Percentiles rank a stretch among this genome's conserved stretches.
These are phyloP conservation scores for Lingula anatina DNA, from an alignment of 2,888 invertebrate species.

Conservation along the genomic window DNA sequence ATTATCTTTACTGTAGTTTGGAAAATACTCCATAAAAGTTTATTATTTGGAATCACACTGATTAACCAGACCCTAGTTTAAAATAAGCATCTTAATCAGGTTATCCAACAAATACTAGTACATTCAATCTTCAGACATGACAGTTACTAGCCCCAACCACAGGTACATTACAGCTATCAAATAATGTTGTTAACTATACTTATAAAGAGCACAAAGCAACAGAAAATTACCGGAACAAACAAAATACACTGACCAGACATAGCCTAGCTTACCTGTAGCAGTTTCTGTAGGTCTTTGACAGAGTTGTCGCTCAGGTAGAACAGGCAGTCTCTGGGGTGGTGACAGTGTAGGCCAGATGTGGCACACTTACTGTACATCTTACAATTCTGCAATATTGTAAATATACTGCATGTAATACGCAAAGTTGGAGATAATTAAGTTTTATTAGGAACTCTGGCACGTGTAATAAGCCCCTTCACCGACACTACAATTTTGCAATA, in stretches of 20 bases:
- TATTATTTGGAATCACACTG: not conserved
- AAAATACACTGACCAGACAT: too few relatives aligned
- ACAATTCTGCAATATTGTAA: conserved; percentile 16
- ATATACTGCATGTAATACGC: not conserved
- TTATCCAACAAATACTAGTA: not conserved
- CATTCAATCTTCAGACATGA: too few relatives aligned
- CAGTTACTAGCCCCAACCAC: too few relatives aligned
- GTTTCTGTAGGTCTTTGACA: conserved; percentile 73
- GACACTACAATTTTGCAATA: too few relatives aligned
- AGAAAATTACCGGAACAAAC: too few relatives aligned
- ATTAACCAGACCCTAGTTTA: not conserved
- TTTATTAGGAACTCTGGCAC: not conserved
- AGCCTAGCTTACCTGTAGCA: conserved; percentile 72
- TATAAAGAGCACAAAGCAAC: too few relatives aligned
- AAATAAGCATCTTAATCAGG: not conserved
- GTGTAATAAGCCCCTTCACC: too few relatives aligned
- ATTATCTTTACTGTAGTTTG: not conserved
- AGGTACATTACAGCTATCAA: too few relatives aligned
- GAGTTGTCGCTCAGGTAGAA: conserved; percentile 91
- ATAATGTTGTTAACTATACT: too few relatives aligned
- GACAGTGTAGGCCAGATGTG: conserved; percentile 75
- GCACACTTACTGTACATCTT: conserved; percentile 20
- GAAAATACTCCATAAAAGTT: not conserved
- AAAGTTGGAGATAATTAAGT: not conserved
- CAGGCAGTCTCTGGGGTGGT: conserved; percentile 91